Percentiles rank a stretch among this genome's conserved stretches.
Evolutionary conservation across 2,888 invertebrate species (phyloP).

Genomic region (Tridacna gigas): DNA sequence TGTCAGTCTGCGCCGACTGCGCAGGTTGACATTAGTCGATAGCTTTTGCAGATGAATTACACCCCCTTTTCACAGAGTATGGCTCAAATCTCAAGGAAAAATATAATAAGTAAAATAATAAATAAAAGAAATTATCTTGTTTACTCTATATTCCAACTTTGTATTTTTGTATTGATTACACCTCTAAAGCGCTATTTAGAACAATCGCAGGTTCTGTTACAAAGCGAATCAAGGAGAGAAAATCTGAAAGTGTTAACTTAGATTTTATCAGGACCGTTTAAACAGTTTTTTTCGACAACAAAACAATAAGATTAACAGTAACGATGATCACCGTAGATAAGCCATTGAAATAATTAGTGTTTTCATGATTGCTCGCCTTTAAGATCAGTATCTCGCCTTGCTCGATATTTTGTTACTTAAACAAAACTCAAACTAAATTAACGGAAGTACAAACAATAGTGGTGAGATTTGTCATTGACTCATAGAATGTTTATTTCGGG

Average conservation of each 20-base stretch:
- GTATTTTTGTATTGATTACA: too few species aligned
- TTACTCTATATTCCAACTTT: too few species aligned
- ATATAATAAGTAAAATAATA: too few species aligned
- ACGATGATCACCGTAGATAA: constrained; percentile 7
- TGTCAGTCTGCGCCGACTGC: too few species aligned
- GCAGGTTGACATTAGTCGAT: too few species aligned
- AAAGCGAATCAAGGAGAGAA: not conserved
- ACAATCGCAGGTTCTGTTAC: not conserved
- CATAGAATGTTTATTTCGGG: constrained; percentile 4
- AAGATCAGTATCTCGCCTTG: not conserved
- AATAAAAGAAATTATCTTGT: too few species aligned
- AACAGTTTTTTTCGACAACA: constrained; percentile 4
- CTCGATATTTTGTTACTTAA: constrained; percentile 12
- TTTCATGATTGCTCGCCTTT: constrained; percentile 12
- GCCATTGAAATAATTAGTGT: not conserved
- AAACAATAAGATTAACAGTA: constrained; percentile 3
- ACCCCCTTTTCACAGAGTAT: too few species aligned
- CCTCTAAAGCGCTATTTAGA: not conserved
- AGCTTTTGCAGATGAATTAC: too few species aligned
- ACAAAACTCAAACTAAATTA: not conserved
- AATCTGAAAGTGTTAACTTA: constrained; percentile 10
- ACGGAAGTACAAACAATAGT: constrained; percentile 22
- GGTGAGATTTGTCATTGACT: not conserved
- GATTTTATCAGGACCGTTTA: constrained; percentile 14
- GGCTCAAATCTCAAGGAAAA: too few species aligned